phyloP scores from a whole-genome alignment of 2,888 invertebrate genomes.

The Euplexia lucipara region DNA sequence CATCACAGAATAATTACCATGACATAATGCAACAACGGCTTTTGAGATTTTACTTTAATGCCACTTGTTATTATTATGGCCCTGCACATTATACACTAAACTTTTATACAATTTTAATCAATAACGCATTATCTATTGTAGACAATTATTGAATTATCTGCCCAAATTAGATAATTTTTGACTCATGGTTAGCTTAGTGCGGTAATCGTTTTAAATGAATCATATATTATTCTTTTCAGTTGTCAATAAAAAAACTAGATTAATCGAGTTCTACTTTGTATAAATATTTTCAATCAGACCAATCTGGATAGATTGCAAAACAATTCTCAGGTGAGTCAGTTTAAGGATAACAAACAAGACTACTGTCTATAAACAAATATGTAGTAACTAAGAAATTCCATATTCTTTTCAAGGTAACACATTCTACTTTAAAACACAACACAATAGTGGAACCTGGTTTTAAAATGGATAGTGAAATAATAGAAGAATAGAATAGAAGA shows the following conservation, averaged over 20 bases:
- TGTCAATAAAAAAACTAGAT: slow-evolving; percentile 16
- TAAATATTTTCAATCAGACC: neutral
- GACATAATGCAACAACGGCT: too few relatives aligned
- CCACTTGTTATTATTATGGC: too few relatives aligned
- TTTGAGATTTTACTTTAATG: too few relatives aligned
- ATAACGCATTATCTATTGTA: too few relatives aligned
- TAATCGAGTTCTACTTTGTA: slow-evolving; percentile 5
- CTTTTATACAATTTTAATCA: too few relatives aligned
- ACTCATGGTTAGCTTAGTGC: slow-evolving; percentile 15
- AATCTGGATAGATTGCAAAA: slow-evolving; percentile 5
- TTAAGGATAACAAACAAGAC: neutral
- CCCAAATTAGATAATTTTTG: slow-evolving; percentile 20
- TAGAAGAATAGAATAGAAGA: too few relatives aligned
- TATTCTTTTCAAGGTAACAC: neutral
- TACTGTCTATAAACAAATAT: neutral
- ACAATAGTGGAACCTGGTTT: neutral
- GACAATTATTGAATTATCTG: slow-evolving; percentile 11
- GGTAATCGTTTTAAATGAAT: slow-evolving; percentile 23
- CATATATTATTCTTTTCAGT: slow-evolving; percentile 10
- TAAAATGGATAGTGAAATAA: neutral
- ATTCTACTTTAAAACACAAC: neutral
- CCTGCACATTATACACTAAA: too few relatives aligned
- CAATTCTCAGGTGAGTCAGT: neutral
- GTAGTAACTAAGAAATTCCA: neutral
- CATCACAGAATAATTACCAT: too few relatives aligned